phyloP scores from a whole-genome alignment of 2,888 invertebrate genomes.

The Crossocerus cetratus region DNA sequence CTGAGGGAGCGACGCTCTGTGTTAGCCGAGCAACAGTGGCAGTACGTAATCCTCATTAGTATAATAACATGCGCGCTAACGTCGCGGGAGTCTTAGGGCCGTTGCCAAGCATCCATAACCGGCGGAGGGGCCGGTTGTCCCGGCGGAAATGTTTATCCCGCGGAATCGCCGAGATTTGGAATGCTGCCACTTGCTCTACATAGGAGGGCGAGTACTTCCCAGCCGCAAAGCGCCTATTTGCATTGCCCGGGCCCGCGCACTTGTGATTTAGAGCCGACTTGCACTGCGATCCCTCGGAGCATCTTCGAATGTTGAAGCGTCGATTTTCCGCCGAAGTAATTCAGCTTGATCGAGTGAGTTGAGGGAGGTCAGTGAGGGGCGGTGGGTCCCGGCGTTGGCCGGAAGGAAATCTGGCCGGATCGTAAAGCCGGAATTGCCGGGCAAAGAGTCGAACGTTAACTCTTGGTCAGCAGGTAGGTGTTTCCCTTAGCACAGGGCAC shows the following conservation, averaged over 20 bases:
- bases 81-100: constrained; percentile 31
- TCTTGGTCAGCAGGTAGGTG: constrained; percentile 4
- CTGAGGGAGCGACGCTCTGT: background rate
- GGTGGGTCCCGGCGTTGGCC: no score
- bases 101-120: constrained; percentile 49
- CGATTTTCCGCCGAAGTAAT: background rate
- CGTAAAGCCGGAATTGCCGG: background rate
- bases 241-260: constrained; percentile 60
- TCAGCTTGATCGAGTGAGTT: background rate
- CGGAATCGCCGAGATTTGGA: constrained; percentile 70
- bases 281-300: constrained; percentile 67
- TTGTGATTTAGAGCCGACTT: constrained; percentile 68
- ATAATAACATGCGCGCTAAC: constrained; percentile 35
- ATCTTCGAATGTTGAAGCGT: constrained; percentile 46
- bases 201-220: constrained; percentile 51
- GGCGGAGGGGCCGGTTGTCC: constrained; percentile 50
- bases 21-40: constrained; percentile 1
- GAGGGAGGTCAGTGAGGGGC: background rate
- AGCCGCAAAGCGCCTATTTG: constrained; percentile 64
- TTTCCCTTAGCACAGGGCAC: constrained; percentile 3
- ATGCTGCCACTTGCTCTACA: constrained; percentile 73
- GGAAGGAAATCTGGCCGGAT: no score
- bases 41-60: constrained; percentile 33
- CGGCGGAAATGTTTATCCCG: constrained; percentile 70
- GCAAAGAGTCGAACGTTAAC: background rate